Conservation (phyloP, 2,797 vertebrate genomes). For the Pristis pectinata region DNA sequence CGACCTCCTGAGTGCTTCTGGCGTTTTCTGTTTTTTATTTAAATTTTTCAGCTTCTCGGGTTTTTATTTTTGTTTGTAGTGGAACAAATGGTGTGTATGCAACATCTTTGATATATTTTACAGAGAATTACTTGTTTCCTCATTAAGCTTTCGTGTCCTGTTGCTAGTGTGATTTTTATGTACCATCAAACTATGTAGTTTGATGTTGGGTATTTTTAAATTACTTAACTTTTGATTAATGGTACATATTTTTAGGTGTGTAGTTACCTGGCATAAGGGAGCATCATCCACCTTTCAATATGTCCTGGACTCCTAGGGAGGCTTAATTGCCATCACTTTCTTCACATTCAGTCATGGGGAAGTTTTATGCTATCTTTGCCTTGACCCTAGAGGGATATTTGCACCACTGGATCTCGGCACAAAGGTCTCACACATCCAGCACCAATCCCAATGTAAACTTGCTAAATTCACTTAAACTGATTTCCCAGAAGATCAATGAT, state of each 20-base stretch:
- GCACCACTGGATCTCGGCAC: neutral
- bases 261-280: neutral
- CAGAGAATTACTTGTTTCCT: neutral
- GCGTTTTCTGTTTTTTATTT: no score
- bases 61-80: neutral
- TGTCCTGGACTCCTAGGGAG: neutral
- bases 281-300: neutral
- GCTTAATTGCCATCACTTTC: neutral
- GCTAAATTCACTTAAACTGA: neutral
- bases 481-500: neutral
- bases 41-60: no score
- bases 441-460: neutral
- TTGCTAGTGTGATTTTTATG: neutral
- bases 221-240: neutral
- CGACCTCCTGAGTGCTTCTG: no score
- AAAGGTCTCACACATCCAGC: neutral
- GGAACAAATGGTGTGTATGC: neutral
- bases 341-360: neutral
- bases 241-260: neutral
- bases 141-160: neutral
- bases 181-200: neutral
- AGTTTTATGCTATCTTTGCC: neutral
- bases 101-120: neutral
- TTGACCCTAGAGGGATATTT: neutral
- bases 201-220: neutral